phyloP scores from a whole-genome alignment of 2,797 vertebrate genomes.

The Momotus momota region DNA sequence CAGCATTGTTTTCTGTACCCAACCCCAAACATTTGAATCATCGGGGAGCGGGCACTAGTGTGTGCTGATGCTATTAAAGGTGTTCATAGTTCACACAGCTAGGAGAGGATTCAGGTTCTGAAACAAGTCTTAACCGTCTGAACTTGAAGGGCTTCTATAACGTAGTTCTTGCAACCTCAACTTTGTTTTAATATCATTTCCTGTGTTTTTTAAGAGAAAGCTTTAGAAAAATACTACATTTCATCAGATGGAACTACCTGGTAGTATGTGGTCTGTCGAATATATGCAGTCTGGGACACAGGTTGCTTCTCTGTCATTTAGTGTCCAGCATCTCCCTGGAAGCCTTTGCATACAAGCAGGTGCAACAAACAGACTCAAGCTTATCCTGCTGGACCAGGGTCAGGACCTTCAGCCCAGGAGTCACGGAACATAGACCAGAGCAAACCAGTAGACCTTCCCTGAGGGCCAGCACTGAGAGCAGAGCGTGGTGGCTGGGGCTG shows the following conservation, averaged over 20 bases:
- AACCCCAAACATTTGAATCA: not conserved
- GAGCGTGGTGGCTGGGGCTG: accelerated
- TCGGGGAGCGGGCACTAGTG: not conserved
- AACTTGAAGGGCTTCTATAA: not conserved
- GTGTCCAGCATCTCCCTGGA: not conserved
- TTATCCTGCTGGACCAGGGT: not conserved
- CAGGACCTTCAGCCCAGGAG: not conserved
- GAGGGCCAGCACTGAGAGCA: no score
- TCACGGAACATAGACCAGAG: accelerated
- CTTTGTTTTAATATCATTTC: not conserved
- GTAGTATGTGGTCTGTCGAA: not conserved
- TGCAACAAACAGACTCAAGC: no score
- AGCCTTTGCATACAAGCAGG: not conserved
- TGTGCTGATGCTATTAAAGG: not conserved
- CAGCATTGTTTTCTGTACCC: not conserved
- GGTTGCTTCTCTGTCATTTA: not conserved
- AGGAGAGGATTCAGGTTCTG: not conserved
- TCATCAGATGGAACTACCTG: not conserved
- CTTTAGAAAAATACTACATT: not conserved
- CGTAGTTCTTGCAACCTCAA: not conserved
- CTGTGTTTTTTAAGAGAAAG: not conserved
- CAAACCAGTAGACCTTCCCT: not conserved
- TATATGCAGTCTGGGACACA: not conserved
- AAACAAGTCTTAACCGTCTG: not conserved
- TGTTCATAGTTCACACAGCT: not conserved